Conservation (phyloP, 2,888 invertebrate species). For the Spatulosminthurus flaviceps region DNA sequence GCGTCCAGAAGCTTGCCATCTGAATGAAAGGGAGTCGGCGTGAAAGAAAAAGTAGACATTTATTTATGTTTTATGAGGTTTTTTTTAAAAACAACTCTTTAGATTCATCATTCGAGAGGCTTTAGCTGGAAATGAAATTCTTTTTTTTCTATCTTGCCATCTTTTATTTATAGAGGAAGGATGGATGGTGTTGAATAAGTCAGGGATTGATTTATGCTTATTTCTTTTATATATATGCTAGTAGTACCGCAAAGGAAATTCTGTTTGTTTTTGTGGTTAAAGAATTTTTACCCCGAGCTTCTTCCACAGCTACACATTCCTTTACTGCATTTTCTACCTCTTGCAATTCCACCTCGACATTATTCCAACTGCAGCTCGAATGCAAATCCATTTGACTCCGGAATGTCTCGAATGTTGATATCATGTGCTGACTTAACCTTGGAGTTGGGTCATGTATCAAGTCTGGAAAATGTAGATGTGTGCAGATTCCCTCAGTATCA, state of each 20-base stretch:
- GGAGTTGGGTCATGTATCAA: neutral
- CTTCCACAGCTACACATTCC: too few species aligned
- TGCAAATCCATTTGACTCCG: constrained; percentile 14
- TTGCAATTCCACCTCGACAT: neutral
- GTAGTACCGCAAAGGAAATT: neutral
- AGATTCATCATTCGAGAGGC: too few species aligned
- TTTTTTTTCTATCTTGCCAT: too few species aligned
- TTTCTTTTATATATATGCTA: too few species aligned
- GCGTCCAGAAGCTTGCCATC: too few species aligned
- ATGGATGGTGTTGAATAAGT: constrained; percentile 1
- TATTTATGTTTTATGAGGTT: too few species aligned
- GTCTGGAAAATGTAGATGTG: neutral
- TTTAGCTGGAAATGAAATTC: too few species aligned
- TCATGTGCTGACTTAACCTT: constrained; percentile 16
- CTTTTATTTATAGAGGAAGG: neutral
- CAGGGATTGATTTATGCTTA: neutral
- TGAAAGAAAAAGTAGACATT: too few species aligned
- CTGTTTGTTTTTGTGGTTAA: neutral
- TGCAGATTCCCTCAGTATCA: neutral
- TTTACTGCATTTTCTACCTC: neutral
- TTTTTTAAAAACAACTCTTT: too few species aligned
- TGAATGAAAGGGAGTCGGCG: too few species aligned
- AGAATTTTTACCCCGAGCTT: neutral
- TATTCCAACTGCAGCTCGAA: neutral
- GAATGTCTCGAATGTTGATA: neutral